Evolutionary conservation across 2,797 vertebrate species (phyloP).

Genomic region (Muscicapa comitata): DNA sequence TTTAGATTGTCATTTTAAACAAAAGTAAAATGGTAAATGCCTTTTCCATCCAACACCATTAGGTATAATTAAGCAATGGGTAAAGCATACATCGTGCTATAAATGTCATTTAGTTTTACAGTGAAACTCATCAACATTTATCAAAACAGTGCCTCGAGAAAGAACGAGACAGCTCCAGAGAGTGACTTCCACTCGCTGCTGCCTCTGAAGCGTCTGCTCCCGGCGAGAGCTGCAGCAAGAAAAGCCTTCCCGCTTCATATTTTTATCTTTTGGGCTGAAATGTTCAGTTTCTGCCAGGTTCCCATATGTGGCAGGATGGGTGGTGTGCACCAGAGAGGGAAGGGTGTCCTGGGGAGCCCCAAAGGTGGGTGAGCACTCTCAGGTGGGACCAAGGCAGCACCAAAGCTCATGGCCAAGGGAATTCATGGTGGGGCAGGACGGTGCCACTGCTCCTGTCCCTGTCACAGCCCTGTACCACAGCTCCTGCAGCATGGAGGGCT

Average conservation of each 20-base stretch:
- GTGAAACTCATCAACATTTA: constrained; percentile 80
- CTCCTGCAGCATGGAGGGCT: neutral
- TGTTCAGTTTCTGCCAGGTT: neutral
- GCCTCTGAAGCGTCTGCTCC: constrained; percentile 56
- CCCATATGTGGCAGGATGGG: rapidly evolving
- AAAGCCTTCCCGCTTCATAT: neutral
- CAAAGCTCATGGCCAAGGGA: neutral
- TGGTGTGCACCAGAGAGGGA: neutral
- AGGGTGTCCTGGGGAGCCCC: neutral
- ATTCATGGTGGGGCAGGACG: rapidly evolving
- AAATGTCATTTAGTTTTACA: constrained; percentile 79
- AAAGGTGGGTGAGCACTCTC: rapidly evolving
- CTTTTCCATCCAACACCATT: constrained; percentile 70
- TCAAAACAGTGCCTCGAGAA: constrained; percentile 76
- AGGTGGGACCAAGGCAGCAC: rapidly evolving
- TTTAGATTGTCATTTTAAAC: constrained; percentile 71
- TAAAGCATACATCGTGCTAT: constrained; percentile 68
- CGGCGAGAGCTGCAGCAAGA: neutral
- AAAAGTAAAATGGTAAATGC: constrained; percentile 72
- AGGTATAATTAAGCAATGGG: constrained; percentile 76
- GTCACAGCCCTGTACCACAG: rapidly evolving
- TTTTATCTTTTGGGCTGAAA: constrained; percentile 18
- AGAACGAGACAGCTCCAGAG: constrained; percentile 52
- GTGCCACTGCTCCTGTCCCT: neutral
- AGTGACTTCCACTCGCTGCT: constrained; percentile 22